These are phyloP conservation scores for Psilopsiagon aymara DNA, from an alignment of 2,113 vertebrate species.

Conservation along the genomic window DNA sequence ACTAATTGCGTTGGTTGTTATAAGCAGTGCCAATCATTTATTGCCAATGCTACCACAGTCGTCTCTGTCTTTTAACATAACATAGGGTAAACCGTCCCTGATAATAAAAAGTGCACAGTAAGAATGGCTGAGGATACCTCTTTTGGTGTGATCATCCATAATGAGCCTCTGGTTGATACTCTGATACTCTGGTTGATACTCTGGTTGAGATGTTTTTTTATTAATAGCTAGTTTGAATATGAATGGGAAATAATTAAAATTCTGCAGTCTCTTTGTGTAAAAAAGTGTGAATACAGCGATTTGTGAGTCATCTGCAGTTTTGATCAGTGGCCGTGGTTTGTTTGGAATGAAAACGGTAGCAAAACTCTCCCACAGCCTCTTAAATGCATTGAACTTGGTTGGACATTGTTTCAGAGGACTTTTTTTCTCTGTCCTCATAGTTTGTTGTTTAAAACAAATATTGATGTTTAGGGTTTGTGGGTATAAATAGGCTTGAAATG, in stretches of 20 bases:
- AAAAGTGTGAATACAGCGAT: not conserved
- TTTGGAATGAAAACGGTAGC: not conserved
- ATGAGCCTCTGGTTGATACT: not conserved
- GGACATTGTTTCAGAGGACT: not conserved
- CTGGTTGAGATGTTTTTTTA: not conserved
- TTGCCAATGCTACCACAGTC: not conserved
- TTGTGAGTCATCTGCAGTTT: not conserved
- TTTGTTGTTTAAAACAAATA: not conserved
- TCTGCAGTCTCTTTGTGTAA: not conserved
- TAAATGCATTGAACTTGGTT: not conserved
- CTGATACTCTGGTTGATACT: not conserved
- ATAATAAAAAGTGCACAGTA: not conserved
- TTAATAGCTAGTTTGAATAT: not conserved
- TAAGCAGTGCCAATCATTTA: not conserved
- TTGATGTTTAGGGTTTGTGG: not conserved
- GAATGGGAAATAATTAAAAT: conserved; percentile 7
- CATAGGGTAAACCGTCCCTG: not conserved
- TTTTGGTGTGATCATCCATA: not conserved
- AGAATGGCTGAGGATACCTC: not conserved
- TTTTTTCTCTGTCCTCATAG: not conserved
- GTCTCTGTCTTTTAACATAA: not conserved
- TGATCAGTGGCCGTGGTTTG: not conserved
- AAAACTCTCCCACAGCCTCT: not conserved
- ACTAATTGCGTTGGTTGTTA: not conserved
- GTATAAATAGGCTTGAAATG: not conserved